Evolutionary conservation across 1,140 invertebrate species (phyloP).

Genomic region (Lineus longissimus): DNA sequence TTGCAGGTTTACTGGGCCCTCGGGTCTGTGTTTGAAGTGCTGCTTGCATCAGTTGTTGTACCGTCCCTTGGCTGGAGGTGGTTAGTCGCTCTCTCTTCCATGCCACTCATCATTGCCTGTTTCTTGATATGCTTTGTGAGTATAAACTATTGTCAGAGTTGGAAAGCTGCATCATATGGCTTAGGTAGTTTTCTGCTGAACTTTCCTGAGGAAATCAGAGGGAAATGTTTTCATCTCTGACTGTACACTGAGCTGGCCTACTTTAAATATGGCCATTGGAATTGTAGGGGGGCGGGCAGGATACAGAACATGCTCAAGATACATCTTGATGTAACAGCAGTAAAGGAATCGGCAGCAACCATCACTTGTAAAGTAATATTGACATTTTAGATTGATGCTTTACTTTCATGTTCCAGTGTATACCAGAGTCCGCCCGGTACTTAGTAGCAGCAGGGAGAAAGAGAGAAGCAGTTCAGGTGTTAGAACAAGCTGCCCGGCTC

Average conservation of each 20-base stretch:
- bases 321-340: too few species aligned
- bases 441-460: slow-evolving; percentile 78
- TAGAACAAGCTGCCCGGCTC: slow-evolving; percentile 76
- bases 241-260: too few species aligned
- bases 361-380: too few species aligned
- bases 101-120: slow-evolving; percentile 75
- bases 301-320: too few species aligned
- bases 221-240: not conserved
- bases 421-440: slow-evolving; percentile 86
- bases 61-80: slow-evolving; percentile 86
- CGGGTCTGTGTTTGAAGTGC: slow-evolving; percentile 56
- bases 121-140: slow-evolving; percentile 52
- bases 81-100: slow-evolving; percentile 79
- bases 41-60: slow-evolving; percentile 83
- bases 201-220: too few species aligned
- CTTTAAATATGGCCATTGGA: too few species aligned
- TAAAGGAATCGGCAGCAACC: too few species aligned
- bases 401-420: too few species aligned
- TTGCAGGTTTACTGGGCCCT: slow-evolving; percentile 54
- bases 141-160: slow-evolving; percentile 2
- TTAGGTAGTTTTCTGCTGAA: not conserved
- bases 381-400: too few species aligned
- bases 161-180: not conserved
- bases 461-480: slow-evolving; percentile 76
- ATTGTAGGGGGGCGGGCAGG: too few species aligned